Percentiles rank a stretch among this genome's conserved stretches.
Conservation (phyloP, 2,113 vertebrate genomes). For the Hyperoodon ampullatus region DNA sequence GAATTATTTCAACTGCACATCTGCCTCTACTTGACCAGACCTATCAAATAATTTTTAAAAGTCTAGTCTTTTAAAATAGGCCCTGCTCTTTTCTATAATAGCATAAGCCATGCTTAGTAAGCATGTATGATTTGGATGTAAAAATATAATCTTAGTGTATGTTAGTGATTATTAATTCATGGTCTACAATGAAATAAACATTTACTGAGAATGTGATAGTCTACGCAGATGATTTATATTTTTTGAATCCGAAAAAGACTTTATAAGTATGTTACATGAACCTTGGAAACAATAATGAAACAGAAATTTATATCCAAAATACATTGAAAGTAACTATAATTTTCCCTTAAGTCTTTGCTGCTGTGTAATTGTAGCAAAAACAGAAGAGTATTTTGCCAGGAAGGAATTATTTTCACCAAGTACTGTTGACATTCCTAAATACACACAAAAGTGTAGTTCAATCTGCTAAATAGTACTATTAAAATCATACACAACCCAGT, state of each 20-base stretch:
- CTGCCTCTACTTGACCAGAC: not conserved
- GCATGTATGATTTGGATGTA: not conserved
- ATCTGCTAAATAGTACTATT: not conserved
- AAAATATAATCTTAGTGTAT: not conserved
- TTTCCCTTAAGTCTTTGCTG: not conserved
- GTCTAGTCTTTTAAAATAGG: not conserved
- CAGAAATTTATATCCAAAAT: not conserved
- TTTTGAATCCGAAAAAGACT: not conserved
- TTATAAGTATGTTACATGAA: not conserved
- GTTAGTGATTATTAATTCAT: not conserved
- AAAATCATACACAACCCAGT: not conserved
- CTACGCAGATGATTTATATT: not conserved
- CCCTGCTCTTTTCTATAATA: not conserved
- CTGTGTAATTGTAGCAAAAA: not conserved
- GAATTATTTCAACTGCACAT: not conserved
- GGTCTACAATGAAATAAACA: not conserved
- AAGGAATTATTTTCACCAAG: slow-evolving; percentile 13
- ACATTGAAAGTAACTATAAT: not conserved
- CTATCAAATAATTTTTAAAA: not conserved
- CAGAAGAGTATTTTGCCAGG: not conserved
- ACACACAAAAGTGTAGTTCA: not conserved
- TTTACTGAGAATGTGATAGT: not conserved
- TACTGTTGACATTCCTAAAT: not conserved
- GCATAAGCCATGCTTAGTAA: not conserved
- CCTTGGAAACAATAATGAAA: slow-evolving; percentile 10